Evolutionary conservation across 2,797 vertebrate species (phyloP).

Genomic region (Hippoglossus hippoglossus): DNA sequence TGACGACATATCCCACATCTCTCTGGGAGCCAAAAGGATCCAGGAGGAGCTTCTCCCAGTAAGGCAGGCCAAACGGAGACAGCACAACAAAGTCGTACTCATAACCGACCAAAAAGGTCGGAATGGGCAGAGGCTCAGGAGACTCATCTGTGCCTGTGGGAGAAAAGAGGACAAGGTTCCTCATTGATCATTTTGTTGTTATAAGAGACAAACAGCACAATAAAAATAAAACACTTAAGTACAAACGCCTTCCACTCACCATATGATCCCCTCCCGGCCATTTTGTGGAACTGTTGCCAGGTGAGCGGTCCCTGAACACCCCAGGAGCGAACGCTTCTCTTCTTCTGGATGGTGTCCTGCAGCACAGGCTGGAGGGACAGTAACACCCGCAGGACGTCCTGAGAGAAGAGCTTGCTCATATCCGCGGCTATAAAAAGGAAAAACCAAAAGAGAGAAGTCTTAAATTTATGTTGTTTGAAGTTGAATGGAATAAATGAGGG

Average conservation of each 20-base stretch:
- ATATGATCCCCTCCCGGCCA: constrained; percentile 98
- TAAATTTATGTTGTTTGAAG: background rate
- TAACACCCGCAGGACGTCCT: constrained; percentile 97
- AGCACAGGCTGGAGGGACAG: constrained; percentile 97
- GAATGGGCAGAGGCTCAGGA: constrained; percentile 98
- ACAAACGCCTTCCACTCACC: constrained; percentile 79
- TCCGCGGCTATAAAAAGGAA: constrained; percentile 83
- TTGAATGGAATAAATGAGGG: background rate
- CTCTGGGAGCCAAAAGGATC: constrained; percentile 98
- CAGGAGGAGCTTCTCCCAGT: constrained; percentile 98
- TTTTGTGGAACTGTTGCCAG: constrained; percentile 99
- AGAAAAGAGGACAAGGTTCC: background rate
- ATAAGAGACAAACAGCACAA: background rate
- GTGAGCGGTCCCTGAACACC: constrained; percentile 98
- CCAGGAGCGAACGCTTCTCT: constrained; percentile 96
- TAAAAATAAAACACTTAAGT: background rate
- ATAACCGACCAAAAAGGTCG: constrained; percentile 96
- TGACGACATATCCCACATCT: constrained; percentile 96
- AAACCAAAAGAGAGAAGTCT: background rate
- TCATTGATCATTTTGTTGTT: background rate
- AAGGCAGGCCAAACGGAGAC: constrained; percentile 97
- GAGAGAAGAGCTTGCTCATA: constrained; percentile 96
- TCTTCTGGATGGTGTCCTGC: constrained; percentile 99
- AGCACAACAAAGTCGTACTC: constrained; percentile 99
- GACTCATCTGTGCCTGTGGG: constrained; percentile 97